Conservation (phyloP, 2,888 invertebrate species). For the Xestia sexstrigata region DNA sequence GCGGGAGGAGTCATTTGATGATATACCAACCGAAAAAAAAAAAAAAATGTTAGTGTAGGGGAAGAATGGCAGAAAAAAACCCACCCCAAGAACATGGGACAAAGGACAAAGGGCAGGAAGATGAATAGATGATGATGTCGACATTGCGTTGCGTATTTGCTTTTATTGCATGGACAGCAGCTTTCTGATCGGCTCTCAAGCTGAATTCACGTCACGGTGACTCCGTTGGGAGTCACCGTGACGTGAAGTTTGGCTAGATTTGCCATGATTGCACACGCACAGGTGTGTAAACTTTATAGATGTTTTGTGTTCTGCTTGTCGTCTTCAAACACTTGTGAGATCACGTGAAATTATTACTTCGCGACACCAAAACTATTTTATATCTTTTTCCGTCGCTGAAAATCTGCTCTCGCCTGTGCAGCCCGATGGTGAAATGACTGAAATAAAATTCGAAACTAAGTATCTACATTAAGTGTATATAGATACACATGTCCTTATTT, state of each 20-base stretch:
- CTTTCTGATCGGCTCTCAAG: background rate
- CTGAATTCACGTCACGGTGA: background rate
- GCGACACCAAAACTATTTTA: background rate
- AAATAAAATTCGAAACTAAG: background rate
- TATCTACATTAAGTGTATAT: no score
- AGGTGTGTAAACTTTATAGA: conserved; percentile 33
- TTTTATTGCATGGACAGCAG: background rate
- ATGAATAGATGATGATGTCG: background rate
- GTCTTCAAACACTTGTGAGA: conserved; percentile 3
- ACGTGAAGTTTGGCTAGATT: conserved; percentile 38
- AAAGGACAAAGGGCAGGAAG: background rate
- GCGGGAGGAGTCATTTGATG: no score
- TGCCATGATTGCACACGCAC: conserved; percentile 26
- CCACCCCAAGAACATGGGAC: background rate
- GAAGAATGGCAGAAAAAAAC: background rate
- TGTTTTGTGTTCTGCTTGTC: conserved; percentile 24
- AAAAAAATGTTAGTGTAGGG: no score
- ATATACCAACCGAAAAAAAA: no score
- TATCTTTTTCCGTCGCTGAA: background rate
- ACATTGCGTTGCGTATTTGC: background rate
- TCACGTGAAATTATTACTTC: background rate
- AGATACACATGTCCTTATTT: background rate
- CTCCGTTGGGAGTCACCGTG: no score
- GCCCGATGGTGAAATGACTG: background rate
- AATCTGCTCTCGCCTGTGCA: background rate